Evolutionary conservation across 2,888 invertebrate genomes (phyloP).

Genomic region (Eilema griseolum): DNA sequence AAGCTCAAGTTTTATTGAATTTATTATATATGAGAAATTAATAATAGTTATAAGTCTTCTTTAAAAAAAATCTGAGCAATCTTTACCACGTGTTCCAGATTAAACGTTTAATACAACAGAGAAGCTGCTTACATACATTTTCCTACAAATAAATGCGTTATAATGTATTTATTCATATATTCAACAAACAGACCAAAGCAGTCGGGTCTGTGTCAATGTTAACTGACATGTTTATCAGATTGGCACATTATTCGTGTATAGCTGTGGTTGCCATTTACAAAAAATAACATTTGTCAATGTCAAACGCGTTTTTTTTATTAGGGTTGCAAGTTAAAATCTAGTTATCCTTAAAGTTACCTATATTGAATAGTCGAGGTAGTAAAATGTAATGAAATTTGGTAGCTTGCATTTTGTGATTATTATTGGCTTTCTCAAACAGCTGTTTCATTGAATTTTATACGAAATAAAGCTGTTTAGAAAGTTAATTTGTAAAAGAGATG

Average conservation of each 20-base stretch:
- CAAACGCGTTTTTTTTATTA: conserved; percentile 34
- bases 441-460: not conserved
- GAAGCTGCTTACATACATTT: not conserved
- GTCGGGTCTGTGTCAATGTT: conserved; percentile 43
- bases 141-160: conserved; percentile 2
- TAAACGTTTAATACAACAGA: not conserved
- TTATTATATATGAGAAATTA: conserved; percentile 35
- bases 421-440: conserved; percentile 2
- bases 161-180: not conserved
- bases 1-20: conserved; percentile 48
- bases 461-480: conserved; percentile 1
- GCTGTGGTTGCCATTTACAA: conserved; percentile 38
- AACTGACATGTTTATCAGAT: conserved; percentile 30
- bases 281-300: conserved; percentile 33
- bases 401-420: conserved; percentile 27
- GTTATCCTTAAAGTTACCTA: conserved; percentile 47
- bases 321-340: conserved; percentile 42
- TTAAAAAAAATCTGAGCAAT: conserved; percentile 7
- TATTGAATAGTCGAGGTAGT: conserved; percentile 36
- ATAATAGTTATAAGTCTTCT: conserved; percentile 26
- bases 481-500: conserved; percentile 10
- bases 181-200: conserved; percentile 37
- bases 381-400: conserved; percentile 29
- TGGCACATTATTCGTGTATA: conserved; percentile 31
- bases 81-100: not conserved